These are phyloP conservation scores for Etheostoma nigrum DNA, from an alignment of 2,797 vertebrate species.

Conservation along the genomic window DNA sequence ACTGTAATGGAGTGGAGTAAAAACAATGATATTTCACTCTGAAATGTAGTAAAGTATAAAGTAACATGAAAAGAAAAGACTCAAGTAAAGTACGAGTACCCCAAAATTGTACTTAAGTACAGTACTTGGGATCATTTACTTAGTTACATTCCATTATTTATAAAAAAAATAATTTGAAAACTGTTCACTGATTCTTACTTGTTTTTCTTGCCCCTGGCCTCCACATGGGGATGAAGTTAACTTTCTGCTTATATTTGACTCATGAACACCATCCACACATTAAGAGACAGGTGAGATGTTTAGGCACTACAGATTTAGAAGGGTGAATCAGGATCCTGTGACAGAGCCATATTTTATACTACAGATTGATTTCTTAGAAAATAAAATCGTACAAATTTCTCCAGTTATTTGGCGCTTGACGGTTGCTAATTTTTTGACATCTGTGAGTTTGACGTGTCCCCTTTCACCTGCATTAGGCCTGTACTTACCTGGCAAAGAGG, in stretches of 20 bases:
- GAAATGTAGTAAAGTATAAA: too few relatives aligned
- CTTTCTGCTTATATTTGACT: neutral
- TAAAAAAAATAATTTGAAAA: conserved; percentile 1
- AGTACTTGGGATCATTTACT: too few relatives aligned
- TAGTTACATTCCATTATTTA: too few relatives aligned
- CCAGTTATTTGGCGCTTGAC: neutral
- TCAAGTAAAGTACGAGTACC: too few relatives aligned
- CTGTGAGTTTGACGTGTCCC: conserved; percentile 17
- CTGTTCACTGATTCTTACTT: neutral
- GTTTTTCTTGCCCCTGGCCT: neutral
- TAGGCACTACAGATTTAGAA: neutral
- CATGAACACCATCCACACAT: neutral
- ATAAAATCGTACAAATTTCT: neutral
- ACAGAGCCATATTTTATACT: neutral
- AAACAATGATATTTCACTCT: too few relatives aligned
- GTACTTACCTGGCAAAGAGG: conserved; percentile 14
- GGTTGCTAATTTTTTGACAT: neutral
- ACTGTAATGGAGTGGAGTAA: too few relatives aligned
- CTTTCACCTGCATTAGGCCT: conserved; percentile 35
- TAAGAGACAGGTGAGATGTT: neutral
- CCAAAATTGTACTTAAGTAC: too few relatives aligned
- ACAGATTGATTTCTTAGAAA: neutral
- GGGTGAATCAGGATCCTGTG: neutral
- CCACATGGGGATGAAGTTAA: neutral
- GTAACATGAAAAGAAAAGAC: too few relatives aligned